Evolutionary conservation across 2,888 invertebrate species (phyloP).

Genomic region (Patella depressa): DNA sequence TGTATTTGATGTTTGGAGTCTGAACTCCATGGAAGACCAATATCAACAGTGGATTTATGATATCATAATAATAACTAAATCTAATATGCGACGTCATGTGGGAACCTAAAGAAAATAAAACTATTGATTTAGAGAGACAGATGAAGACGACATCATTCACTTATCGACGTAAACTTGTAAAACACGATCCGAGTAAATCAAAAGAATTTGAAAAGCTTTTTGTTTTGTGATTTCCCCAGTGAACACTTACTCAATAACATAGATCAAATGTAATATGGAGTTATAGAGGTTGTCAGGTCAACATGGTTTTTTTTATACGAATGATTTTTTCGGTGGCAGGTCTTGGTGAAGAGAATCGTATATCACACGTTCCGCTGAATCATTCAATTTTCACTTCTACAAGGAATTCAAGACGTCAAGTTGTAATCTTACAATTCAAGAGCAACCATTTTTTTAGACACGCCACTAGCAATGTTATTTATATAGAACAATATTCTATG

Average conservation of each 20-base stretch:
- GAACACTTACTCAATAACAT: conserved; percentile 1
- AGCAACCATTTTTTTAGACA: no score
- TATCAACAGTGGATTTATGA: conserved; percentile 2
- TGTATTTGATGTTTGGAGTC: no score
- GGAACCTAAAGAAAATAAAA: conserved; percentile 7
- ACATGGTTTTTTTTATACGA: not conserved
- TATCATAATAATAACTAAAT: conserved; percentile 11
- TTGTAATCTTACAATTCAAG: no score
- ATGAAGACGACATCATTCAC: not conserved
- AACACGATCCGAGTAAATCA: no score
- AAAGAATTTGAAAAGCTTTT: not conserved
- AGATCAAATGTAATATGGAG: not conserved
- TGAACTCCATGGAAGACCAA: not conserved
- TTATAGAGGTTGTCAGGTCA: not conserved
- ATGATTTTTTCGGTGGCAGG: no score
- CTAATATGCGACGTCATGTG: conserved; percentile 6
- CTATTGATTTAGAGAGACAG: conserved; percentile 3
- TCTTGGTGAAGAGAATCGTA: no score
- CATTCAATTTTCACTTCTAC: no score
- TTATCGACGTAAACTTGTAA: no score
- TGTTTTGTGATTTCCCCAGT: conserved; percentile 6
- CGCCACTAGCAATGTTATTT: no score
- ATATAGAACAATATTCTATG: no score
- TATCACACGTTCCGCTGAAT: no score
- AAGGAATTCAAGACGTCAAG: no score